Base-by-base conservation (phyloP, 2,888 invertebrate genomes). In the Rutpela maculata region DNA sequence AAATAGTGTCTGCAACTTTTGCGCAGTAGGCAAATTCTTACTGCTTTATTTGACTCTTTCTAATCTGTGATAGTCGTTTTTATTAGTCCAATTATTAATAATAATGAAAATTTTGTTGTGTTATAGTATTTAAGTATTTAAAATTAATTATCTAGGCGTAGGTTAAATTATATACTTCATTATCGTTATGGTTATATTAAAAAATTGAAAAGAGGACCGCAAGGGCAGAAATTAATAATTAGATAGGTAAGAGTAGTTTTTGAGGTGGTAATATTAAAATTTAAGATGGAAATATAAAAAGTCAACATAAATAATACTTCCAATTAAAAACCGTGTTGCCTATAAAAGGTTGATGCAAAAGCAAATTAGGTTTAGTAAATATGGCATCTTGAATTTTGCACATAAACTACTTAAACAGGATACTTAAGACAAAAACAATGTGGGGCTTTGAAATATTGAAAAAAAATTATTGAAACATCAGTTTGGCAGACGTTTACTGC, bases 301-400 rank as follows among this genome's bases (percentile, higher is more conserved):
- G 71, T 71, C 70, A 57, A 66, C 66, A n/a, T 77, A 74, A 60
- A 17, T 63, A n/a, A 60, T 55, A 76, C 74, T 76, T 76, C 76
- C 76, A 78, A 55, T 66, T 68, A 76, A 71, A 77, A 81, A 78
- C 81, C 84, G 76, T 77, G 82, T 80, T 81, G 80, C 81, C 81
- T 82, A 78, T 75, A 80, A 73, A 59, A 75, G 19, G 67, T 74
- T 57, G 68, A 70, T 68, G 68, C 50, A 75, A 77, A 73, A 70
- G 62, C 69, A 63, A 67, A 76, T 70, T 77, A 75, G 76, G 75
- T 80, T 78, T 77, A 63, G 72, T 56, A 68, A 75, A 60, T 78
- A 81, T 79, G 80, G 79, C 78, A 75, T 77, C 72, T 31, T 56
- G 71, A 74, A 80, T 79, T 81, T 82, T 82, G 83, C 83, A 83